phyloP scores from a whole-genome alignment of 2,888 invertebrate species.

The Plagodis dolabraria region DNA sequence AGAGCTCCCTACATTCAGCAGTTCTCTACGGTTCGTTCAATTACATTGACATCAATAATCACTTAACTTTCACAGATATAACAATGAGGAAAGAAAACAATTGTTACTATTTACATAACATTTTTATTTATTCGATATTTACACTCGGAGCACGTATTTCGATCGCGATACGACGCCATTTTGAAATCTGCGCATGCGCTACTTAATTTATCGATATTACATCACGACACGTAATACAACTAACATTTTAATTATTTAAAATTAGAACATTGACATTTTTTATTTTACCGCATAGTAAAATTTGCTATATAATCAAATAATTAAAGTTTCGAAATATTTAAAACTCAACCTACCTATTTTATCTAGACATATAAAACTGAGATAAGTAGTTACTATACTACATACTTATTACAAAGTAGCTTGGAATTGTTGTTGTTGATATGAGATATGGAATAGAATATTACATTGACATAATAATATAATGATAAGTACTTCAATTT shows the following conservation, averaged over 20 bases:
- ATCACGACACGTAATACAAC: constrained; percentile 24
- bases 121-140: constrained; percentile 69
- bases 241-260: constrained; percentile 23
- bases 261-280: constrained; percentile 14
- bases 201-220: constrained; percentile 18
- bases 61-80: constrained; percentile 41
- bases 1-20: no score
- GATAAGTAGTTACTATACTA: no score
- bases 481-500: no score
- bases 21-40: no score
- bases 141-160: constrained; percentile 64
- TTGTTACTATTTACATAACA: constrained; percentile 60
- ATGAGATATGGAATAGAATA: no score
- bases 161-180: constrained; percentile 47
- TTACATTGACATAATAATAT: no score
- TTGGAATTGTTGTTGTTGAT: no score
- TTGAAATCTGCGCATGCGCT: constrained; percentile 45
- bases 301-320: not conserved
- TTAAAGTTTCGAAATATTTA: not conserved
- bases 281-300: not conserved
- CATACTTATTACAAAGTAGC: no score
- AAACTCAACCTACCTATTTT: constrained; percentile 9
- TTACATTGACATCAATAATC: no score
- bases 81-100: constrained; percentile 61
- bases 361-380: not conserved